Evolutionary conservation across 2,888 invertebrate genomes (phyloP).

Genomic region (Cotesia congregata): DNA sequence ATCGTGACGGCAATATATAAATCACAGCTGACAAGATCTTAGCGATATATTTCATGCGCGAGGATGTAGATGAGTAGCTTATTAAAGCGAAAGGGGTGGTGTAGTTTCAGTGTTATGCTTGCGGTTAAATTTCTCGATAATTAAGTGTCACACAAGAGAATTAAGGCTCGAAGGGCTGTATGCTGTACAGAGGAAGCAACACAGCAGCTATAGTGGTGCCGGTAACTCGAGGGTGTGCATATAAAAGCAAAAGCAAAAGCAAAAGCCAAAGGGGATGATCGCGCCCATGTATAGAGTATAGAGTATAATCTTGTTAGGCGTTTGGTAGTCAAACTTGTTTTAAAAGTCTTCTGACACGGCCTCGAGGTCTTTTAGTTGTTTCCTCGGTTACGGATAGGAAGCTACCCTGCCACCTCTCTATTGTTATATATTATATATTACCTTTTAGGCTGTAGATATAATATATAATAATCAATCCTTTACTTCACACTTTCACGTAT

Average conservation of each 20-base stretch:
- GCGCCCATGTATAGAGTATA: slow-evolving; percentile 38
- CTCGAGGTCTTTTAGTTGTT: slow-evolving; percentile 29
- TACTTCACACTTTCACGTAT: not conserved
- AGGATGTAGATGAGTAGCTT: not conserved
- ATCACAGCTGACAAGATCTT: not conserved
- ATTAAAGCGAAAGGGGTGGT: slow-evolving; percentile 13
- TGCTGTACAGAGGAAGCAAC: not conserved
- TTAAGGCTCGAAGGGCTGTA: slow-evolving; percentile 44
- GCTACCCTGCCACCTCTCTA: slow-evolving; percentile 26
- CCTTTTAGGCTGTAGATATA: not conserved
- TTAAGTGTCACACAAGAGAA: slow-evolving; percentile 62
- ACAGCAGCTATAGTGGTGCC: not conserved
- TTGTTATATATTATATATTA: slow-evolving; percentile 25
- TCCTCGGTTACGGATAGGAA: slow-evolving; percentile 28
- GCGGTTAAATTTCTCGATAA: slow-evolving; percentile 60
- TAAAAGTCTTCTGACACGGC: slow-evolving; percentile 45
- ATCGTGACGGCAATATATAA: not conserved
- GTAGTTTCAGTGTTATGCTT: slow-evolving; percentile 41
- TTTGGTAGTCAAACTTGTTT: slow-evolving; percentile 54
- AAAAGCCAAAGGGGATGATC: slow-evolving; percentile 31
- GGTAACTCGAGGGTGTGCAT: slow-evolving; percentile 25
- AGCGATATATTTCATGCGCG: not conserved
- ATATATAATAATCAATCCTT: not conserved
- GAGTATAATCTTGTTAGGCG: slow-evolving; percentile 57
- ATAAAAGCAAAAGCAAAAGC: slow-evolving; percentile 17